Evolutionary conservation across 1,140 invertebrate species (phyloP), one percentile per base, ranked within the genome.

Genomic region (Panulirus ornatus): DNA sequence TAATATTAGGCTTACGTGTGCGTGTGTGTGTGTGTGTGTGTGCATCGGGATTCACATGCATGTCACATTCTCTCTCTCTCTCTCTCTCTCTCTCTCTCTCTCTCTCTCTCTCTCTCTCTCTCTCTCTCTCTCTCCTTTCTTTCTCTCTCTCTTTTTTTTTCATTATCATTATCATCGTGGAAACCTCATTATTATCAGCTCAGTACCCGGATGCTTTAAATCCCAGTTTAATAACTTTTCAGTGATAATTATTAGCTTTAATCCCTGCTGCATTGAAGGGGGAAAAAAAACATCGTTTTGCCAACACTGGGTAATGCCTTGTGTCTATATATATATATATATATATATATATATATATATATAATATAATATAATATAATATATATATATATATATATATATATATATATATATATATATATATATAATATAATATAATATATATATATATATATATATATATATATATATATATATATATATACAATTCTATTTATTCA

Each of bases 121-220:
- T n/a, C n/a, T n/a, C n/a, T n/a, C n/a, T n/a, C n/a, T n/a, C n/a
- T n/a, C n/a, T n/a, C n/a, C n/a, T n/a, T n/a, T n/a, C 47, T 79
- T 42, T 44, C 22, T 51, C 27, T 79, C 22, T 30, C 27, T 38
- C n/a, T 79, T 79, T 47, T 79, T 47, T 47, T 6, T 47, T 47
- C 14, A 47, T 47, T 47, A 6, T 47, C 14, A 6, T 47, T 47
- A 6, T 36, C 36, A 75, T 34, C 40, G 71, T 75, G 44, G 66
- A 85, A 85, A 85, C 84, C 84, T 85, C 84, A 86, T 86, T 86
- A 86, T 58, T 76, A 40, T 30, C 71, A 76, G 84, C 51, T 86
- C 51, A 76, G 54, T 40, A 73, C 51, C 47, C 73, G 27, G 73
- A 54, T 51, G 73, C 51, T 54, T 76, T 58, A 84, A 84, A 84